phyloP scores from a whole-genome alignment of 2,888 invertebrate genomes.

The Phrixothrix hirtus region DNA sequence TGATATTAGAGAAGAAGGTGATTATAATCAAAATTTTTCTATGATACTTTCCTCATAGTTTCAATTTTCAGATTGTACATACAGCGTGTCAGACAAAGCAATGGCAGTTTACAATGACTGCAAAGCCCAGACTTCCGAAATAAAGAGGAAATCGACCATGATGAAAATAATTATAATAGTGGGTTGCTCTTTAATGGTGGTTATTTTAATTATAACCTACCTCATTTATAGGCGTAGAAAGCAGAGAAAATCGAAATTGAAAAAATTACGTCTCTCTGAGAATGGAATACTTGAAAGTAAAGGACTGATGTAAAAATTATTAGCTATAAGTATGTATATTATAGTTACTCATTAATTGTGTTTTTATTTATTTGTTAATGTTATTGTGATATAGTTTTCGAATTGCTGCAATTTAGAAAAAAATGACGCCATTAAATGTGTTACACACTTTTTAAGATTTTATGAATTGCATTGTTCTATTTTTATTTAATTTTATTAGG shows the following conservation, averaged over 20 bases:
- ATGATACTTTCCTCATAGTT: not conserved
- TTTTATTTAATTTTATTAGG: no score
- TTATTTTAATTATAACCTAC: slow-evolving; percentile 8
- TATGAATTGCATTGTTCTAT: no score
- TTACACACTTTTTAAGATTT: no score
- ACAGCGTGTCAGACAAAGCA: slow-evolving; percentile 14
- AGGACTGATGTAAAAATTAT: slow-evolving; percentile 18
- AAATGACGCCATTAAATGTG: no score
- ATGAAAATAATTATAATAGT: slow-evolving; percentile 13
- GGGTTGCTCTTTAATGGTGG: slow-evolving; percentile 3
- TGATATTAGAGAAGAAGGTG: slow-evolving; percentile 39
- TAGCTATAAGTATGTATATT: no score
- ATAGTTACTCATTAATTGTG: no score
- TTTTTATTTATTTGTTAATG: no score
- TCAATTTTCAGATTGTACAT: slow-evolving; percentile 20
- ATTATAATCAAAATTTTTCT: slow-evolving; percentile 18
- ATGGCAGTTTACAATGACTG: slow-evolving; percentile 10
- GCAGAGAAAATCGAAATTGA: slow-evolving; percentile 11
- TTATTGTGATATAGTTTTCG: no score
- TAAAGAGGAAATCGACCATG: slow-evolving; percentile 8
- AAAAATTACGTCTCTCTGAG: not conserved
- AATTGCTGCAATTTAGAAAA: no score
- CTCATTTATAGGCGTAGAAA: slow-evolving; percentile 19
- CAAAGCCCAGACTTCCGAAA: slow-evolving; percentile 4
- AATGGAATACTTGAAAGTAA: slow-evolving; percentile 16